A percentile compares a stretch with the other conserved stretches of the same genome.
Conservation (phyloP, 2,888 invertebrate species). For the Iselma pallidipennis region DNA sequence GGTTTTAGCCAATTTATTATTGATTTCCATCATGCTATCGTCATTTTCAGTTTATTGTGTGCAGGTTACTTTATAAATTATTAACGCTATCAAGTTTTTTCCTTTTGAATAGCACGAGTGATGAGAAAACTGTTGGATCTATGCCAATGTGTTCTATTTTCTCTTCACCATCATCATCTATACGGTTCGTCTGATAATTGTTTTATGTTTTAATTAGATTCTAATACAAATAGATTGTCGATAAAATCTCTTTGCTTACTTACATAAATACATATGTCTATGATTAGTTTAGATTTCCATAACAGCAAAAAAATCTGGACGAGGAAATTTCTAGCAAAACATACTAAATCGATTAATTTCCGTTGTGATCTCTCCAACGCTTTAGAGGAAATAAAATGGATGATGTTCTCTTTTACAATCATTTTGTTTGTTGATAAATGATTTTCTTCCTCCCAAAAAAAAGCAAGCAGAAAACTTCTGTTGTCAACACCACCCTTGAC, state of each 20-base stretch:
- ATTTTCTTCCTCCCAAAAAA: no score
- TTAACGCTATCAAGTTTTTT: background rate
- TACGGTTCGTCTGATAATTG: background rate
- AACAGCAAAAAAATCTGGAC: background rate
- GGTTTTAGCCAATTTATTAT: background rate
- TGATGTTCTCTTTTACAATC: no score
- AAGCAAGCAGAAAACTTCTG: no score
- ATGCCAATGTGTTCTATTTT: constrained; percentile 6
- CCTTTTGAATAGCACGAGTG: background rate
- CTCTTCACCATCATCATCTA: background rate
- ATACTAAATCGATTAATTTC: no score
- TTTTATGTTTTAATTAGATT: background rate
- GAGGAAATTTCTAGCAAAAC: no score
- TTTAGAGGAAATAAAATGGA: no score
- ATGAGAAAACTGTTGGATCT: constrained; percentile 2
- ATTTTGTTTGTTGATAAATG: no score
- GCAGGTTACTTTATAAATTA: constrained; percentile 4
- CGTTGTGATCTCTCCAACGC: no score
- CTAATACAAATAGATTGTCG: background rate
- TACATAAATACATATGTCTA: no score
- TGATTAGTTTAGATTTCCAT: background rate
- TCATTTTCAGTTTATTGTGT: background rate
- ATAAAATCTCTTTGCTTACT: background rate
- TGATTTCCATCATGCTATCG: background rate
- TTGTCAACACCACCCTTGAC: no score